Evolutionary conservation across 2,797 vertebrate species (phyloP).

Genomic region (Pantherophis vulpinus): DNA sequence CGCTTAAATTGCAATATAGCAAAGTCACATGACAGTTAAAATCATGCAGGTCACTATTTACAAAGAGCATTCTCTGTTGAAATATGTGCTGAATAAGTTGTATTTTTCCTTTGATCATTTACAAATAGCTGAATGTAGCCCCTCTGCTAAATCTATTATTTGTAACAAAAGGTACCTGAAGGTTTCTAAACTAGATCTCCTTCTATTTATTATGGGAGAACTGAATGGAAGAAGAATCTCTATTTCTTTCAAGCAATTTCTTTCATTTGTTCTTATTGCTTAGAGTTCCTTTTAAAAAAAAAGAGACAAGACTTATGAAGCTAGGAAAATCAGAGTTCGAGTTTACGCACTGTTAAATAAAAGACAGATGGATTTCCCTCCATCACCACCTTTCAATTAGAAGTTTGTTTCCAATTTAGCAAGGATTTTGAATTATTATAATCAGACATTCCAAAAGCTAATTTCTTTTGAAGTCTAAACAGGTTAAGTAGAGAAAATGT

Average conservation of each 20-base stretch:
- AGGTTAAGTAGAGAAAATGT: slow-evolving; percentile 29
- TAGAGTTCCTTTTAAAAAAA: slow-evolving; percentile 47
- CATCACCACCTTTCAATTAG: slow-evolving; percentile 35
- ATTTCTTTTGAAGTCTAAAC: slow-evolving; percentile 44
- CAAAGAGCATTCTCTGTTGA: slow-evolving; percentile 21
- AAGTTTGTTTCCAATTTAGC: slow-evolving; percentile 48
- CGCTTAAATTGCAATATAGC: neutral
- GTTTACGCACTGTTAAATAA: slow-evolving; percentile 65
- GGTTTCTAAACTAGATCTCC: slow-evolving; percentile 58
- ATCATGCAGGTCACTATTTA: neutral
- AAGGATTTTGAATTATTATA: slow-evolving; percentile 48
- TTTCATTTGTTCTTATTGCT: slow-evolving; percentile 57
- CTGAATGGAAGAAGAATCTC: slow-evolving; percentile 40
- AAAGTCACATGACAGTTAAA: neutral
- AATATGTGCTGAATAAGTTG: slow-evolving; percentile 24
- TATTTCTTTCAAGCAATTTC: slow-evolving; percentile 56
- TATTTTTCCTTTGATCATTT: neutral
- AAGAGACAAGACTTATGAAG: slow-evolving; percentile 53
- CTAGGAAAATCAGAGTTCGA: slow-evolving; percentile 66
- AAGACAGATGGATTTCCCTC: slow-evolving; percentile 54
- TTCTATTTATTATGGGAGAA: slow-evolving; percentile 46
- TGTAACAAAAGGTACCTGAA: slow-evolving; percentile 54
- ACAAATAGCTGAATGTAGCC: slow-evolving; percentile 26
- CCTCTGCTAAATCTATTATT: slow-evolving; percentile 44
- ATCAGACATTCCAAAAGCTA: slow-evolving; percentile 55